These are phyloP conservation scores for Ginglymostoma cirratum DNA, from an alignment of 2,113 vertebrate genomes.

Conservation along the genomic window DNA sequence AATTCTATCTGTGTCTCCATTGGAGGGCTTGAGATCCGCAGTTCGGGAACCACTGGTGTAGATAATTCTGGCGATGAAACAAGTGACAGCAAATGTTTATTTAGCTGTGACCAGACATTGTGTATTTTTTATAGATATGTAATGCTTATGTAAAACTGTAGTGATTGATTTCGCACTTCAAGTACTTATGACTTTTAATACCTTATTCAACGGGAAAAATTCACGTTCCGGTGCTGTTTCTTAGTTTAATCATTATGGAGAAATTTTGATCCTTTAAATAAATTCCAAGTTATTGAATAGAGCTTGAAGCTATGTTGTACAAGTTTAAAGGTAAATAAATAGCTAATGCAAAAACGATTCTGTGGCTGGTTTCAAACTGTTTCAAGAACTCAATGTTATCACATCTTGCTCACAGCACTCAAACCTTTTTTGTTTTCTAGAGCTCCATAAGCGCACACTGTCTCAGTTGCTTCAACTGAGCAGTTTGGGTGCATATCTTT, in stretches of 20 bases:
- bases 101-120: background rate
- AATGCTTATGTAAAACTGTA: background rate
- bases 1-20: too few species aligned
- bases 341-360: background rate
- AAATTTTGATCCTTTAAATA: background rate
- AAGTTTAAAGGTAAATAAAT: background rate
- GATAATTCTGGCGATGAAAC: background rate
- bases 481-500: background rate
- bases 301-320: background rate
- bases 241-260: background rate
- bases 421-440: background rate
- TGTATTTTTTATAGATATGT: background rate
- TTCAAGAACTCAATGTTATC: background rate
- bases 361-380: background rate
- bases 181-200: background rate
- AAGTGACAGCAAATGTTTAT: background rate
- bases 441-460: background rate
- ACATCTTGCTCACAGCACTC: background rate
- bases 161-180: background rate
- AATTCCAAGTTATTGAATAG: background rate
- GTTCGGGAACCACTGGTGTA: background rate
- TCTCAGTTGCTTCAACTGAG: background rate
- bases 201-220: background rate
- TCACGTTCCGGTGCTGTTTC: background rate
- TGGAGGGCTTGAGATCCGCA: too few species aligned